A percentile compares a stretch with the other conserved stretches of the same genome.
These are phyloP conservation scores for Orthonyx spaldingii DNA, from an alignment of 2,113 vertebrate genomes.

Conservation along the genomic window DNA sequence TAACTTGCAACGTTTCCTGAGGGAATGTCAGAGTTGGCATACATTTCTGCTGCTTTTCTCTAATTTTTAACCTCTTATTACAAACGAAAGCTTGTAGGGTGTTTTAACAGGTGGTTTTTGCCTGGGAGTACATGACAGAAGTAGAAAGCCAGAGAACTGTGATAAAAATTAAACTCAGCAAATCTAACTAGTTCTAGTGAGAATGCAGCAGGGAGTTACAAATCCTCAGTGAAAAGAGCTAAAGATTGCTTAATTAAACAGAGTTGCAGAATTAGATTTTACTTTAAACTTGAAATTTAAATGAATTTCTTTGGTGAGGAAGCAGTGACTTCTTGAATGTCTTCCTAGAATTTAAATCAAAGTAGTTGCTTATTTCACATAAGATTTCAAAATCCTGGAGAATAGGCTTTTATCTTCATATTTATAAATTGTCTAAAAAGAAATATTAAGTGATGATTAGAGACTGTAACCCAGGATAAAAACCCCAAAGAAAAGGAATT, in stretches of 20 bases:
- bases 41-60: constrained; percentile 33
- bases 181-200: constrained; percentile 49
- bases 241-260: constrained; percentile 73
- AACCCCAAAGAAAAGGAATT: neutral
- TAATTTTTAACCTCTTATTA: constrained; percentile 62
- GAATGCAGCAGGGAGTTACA: constrained; percentile 59
- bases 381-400: neutral
- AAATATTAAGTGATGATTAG: neutral
- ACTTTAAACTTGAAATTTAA: constrained; percentile 67
- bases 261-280: constrained; percentile 66
- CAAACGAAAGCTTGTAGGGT: constrained; percentile 58
- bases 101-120: constrained; percentile 65
- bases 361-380: constrained; percentile 30
- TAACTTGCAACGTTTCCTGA: constrained; percentile 59
- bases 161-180: constrained; percentile 69
- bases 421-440: neutral
- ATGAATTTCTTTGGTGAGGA: constrained; percentile 52
- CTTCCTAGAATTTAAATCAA: constrained; percentile 46
- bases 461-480: neutral
- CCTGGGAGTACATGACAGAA: constrained; percentile 49
- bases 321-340: constrained; percentile 50
- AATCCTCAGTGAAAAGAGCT: constrained; percentile 62
- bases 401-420: neutral
- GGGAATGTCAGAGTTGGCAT: constrained; percentile 64
- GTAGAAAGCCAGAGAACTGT: constrained; percentile 53